These are phyloP conservation scores for Larimichthys crocea DNA, from an alignment of 2,113 vertebrate genomes.

Conservation along the genomic window DNA sequence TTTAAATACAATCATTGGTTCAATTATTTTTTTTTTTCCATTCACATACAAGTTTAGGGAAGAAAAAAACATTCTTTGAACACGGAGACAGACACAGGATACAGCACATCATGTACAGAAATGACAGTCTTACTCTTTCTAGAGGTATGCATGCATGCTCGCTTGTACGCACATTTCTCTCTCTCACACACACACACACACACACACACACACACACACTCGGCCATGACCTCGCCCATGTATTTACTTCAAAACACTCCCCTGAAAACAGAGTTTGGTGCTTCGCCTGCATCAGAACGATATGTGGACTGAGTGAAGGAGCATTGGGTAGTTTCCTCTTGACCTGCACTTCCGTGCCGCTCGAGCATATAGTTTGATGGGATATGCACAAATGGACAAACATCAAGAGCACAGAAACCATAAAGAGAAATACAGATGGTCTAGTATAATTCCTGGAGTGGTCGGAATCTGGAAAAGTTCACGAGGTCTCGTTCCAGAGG, in stretches of 20 bases:
- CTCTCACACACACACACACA: neutral
- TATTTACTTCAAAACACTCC: neutral
- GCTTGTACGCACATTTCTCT: constrained; percentile 17
- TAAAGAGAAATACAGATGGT: constrained; percentile 37
- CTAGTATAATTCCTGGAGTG: constrained; percentile 60
- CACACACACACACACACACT: constrained; percentile 14
- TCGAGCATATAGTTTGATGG: constrained; percentile 9
- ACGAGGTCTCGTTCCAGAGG: constrained; percentile 3
- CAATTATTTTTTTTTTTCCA: constrained; percentile 65
- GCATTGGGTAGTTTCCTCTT: neutral
- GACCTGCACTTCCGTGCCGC: constrained; percentile 31
- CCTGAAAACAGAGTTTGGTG: neutral
- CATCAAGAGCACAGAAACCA: constrained; percentile 38
- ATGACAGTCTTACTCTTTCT: constrained; percentile 32
- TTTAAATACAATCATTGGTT: constrained; percentile 77
- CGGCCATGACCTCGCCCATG: neutral
- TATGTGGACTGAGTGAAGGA: neutral
- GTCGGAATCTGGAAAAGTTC: constrained; percentile 31
- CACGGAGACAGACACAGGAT: constrained; percentile 47
- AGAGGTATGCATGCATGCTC: constrained; percentile 56
- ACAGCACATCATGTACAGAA: constrained; percentile 47
- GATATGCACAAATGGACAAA: constrained; percentile 44
- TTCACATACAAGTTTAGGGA: constrained; percentile 60
- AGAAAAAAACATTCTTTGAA: constrained; percentile 52
- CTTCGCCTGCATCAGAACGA: neutral